Base-by-base conservation (phyloP, 1,140 invertebrate genomes). In the Triops cancriformis region DNA sequence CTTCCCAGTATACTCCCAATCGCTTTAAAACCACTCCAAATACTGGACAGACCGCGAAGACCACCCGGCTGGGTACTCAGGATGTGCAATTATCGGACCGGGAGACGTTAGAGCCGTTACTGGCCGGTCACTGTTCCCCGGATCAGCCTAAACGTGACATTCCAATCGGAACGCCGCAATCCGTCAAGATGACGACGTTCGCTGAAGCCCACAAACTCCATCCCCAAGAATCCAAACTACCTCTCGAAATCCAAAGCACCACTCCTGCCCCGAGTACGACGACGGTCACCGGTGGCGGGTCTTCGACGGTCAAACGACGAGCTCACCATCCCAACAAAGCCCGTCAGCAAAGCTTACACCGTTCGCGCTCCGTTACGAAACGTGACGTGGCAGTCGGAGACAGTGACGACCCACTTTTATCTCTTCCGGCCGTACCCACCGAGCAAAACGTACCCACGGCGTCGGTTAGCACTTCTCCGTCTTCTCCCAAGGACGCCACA, bases 1-100 rank as follows among this genome's bases (percentile, higher is more conserved):
- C 79, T 10, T 72, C 79, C 7, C 41, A 89, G 83, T 91, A 89
- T 81, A 91, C 90, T 23, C 91, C 91, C 2, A 87, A 86, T 78
- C 89, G 89, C 81, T 82, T 90, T 27, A 85, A 88, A 76, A 86
- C 85, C 76, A 85, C 83, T 0, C 82, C 43, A 4, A n/a, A 28
- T 72, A 37, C 51, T 7, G 76, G 45, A 27, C 45, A 84, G 18
- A 83, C 85, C 74, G 74, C 78, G 28, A 76, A 28, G 11, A 18
- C 41, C 4, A 18, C 72, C 23, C 73, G 23, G 72, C 23, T 12
- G 5, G 26, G 23, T 18, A 31, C n/a, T 23, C 10, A 18, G 31
- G 77, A 37, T n/a, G 12, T 41, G 9, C 18, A 26, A 74, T 73
- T 14, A 73, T 75, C 14, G 76, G 76, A 28, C 37, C 77, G 14